Conservation (phyloP, 1,140 invertebrate genomes). For the Phymorhynchus buccinoides region DNA sequence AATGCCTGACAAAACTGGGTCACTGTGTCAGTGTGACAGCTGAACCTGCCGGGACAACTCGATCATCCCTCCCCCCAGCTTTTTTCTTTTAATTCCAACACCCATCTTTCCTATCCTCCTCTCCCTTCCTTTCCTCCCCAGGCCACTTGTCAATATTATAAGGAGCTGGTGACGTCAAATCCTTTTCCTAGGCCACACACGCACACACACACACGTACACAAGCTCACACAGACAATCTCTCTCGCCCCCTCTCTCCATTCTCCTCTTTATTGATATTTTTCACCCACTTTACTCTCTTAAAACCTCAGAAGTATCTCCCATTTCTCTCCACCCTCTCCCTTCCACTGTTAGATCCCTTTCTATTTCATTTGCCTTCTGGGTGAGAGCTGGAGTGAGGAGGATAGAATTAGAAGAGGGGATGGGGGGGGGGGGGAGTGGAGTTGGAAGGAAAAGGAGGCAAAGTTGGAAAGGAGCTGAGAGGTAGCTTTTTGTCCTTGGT, state of each 20-base stretch:
- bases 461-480: neutral
- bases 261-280: too few relatives aligned
- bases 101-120: neutral
- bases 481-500: slow-evolving; percentile 12
- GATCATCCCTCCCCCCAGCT: neutral
- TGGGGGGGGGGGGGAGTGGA: neutral
- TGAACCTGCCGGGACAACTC: neutral
- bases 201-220: too few relatives aligned
- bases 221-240: neutral
- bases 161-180: neutral
- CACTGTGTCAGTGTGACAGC: slow-evolving; percentile 2
- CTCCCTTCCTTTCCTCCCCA: too few relatives aligned
- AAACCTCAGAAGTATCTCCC: neutral
- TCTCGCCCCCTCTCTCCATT: neutral
- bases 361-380: neutral
- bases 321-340: neutral
- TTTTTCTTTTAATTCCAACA: too few relatives aligned
- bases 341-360: too few relatives aligned
- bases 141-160: neutral
- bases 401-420: neutral
- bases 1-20: neutral
- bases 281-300: neutral
- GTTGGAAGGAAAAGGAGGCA: neutral
- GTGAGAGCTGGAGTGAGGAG: neutral
- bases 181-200: neutral